A percentile compares a stretch with the other conserved stretches of the same genome.
Evolutionary conservation across 2,113 vertebrate species (phyloP).

Genomic region (Phyllostomus discolor): DNA sequence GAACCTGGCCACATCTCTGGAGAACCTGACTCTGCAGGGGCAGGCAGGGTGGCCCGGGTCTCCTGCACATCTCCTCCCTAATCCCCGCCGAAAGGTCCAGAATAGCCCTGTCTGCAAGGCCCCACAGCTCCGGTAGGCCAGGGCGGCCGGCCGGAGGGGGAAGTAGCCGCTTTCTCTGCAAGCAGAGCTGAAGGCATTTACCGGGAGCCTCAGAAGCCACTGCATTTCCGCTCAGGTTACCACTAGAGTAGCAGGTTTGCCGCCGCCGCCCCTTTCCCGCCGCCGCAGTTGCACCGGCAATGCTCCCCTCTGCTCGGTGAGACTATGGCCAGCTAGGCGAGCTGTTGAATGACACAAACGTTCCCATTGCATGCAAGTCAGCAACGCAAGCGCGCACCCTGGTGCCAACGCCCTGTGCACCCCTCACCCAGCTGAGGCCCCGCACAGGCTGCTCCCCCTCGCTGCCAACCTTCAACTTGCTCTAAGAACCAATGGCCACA

Average conservation of each 20-base stretch:
- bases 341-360: slow-evolving; percentile 47
- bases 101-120: not conserved
- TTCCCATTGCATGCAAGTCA: not conserved
- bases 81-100: not conserved
- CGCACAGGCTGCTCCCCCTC: slow-evolving; percentile 20
- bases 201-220: not conserved
- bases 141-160: not conserved
- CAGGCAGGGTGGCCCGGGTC: not conserved
- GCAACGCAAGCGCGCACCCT: slow-evolving; percentile 30
- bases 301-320: not conserved
- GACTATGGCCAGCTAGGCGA: slow-evolving; percentile 16
- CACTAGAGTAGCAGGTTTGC: not conserved
- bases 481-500: slow-evolving; percentile 47
- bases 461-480: slow-evolving; percentile 15
- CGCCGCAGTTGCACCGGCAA: not conserved
- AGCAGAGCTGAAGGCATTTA: slow-evolving; percentile 28
- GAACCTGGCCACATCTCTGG: not conserved
- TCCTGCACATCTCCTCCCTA: not conserved
- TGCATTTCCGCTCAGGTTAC: not conserved
- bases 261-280: not conserved
- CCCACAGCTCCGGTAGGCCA: not conserved
- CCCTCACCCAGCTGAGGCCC: not conserved
- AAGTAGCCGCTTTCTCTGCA: not conserved
- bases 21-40: not conserved
- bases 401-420: slow-evolving; percentile 33